phyloP scores from a whole-genome alignment of 2,888 invertebrate genomes.

The Temnothorax ravouxi region DNA sequence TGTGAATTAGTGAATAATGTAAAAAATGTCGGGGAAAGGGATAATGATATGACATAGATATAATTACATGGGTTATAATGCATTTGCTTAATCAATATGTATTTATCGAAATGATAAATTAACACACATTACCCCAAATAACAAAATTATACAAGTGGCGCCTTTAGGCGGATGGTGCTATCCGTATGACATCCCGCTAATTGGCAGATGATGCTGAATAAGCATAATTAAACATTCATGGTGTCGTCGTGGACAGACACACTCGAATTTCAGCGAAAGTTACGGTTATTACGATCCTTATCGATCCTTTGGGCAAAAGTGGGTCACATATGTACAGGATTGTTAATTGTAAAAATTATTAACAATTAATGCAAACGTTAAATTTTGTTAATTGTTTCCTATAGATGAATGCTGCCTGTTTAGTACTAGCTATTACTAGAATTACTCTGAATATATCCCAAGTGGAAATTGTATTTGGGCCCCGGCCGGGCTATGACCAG shows the following conservation, averaged over 20 bases:
- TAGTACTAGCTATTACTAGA: background rate
- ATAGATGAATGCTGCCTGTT: background rate
- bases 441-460: background rate
- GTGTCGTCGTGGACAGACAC: slow-evolving; percentile 37
- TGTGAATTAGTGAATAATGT: background rate
- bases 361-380: slow-evolving; percentile 47
- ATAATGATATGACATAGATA: background rate
- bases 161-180: background rate
- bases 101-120: slow-evolving; percentile 41
- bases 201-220: slow-evolving; percentile 63
- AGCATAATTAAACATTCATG: slow-evolving; percentile 66
- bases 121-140: slow-evolving; percentile 29
- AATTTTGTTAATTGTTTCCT: slow-evolving; percentile 56
- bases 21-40: background rate
- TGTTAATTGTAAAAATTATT: slow-evolving; percentile 60
- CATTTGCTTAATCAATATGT: slow-evolving; percentile 16
- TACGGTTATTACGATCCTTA: slow-evolving; percentile 68
- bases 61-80: slow-evolving; percentile 15
- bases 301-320: slow-evolving; percentile 59
- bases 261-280: slow-evolving; percentile 62
- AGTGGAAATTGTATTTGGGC: too few relatives aligned
- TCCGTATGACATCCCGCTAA: slow-evolving; percentile 36
- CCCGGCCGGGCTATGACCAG: too few relatives aligned
- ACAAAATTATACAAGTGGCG: slow-evolving; percentile 31
- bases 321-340: slow-evolving; percentile 57